Percentiles rank a stretch among this genome's conserved stretches.
These are phyloP conservation scores for Mesoclemmys tuberculata DNA, from an alignment of 2,113 vertebrate species.

Conservation along the genomic window DNA sequence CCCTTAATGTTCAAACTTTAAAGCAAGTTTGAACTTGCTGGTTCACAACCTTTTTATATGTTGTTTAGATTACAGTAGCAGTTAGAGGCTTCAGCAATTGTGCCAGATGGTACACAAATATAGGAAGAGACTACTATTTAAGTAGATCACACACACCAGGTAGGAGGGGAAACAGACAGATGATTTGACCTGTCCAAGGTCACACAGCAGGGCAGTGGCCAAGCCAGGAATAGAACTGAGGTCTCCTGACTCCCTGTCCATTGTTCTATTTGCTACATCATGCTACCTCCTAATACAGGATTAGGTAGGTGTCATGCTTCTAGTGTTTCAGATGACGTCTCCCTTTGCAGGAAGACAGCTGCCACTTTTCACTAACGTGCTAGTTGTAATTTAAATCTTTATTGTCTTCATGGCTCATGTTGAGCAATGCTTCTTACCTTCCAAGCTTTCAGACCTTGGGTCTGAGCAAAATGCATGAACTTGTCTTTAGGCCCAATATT, in stretches of 20 bases:
- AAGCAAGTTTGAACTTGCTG: neutral
- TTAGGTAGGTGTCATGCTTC: neutral
- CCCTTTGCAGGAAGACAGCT: neutral
- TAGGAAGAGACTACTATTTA: neutral
- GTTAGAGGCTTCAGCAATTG: neutral
- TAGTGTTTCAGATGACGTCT: neutral
- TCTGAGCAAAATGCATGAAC: neutral
- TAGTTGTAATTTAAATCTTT: neutral
- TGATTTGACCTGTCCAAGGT: neutral
- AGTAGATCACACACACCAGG: neutral
- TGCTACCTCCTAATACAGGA: neutral
- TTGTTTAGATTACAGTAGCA: neutral
- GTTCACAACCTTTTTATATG: accelerated
- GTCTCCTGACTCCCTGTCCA: neutral
- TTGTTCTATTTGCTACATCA: neutral
- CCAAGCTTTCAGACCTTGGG: neutral
- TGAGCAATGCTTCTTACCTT: neutral
- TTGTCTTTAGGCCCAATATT: neutral
- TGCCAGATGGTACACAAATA: neutral
- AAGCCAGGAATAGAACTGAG: neutral
- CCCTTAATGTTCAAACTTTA: neutral
- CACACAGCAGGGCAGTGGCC: neutral
- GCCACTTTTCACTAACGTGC: neutral
- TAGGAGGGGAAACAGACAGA: neutral
- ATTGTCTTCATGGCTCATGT: neutral